These are phyloP conservation scores for Fragum sueziense DNA, from an alignment of 2,888 invertebrate genomes.

Conservation along the genomic window DNA sequence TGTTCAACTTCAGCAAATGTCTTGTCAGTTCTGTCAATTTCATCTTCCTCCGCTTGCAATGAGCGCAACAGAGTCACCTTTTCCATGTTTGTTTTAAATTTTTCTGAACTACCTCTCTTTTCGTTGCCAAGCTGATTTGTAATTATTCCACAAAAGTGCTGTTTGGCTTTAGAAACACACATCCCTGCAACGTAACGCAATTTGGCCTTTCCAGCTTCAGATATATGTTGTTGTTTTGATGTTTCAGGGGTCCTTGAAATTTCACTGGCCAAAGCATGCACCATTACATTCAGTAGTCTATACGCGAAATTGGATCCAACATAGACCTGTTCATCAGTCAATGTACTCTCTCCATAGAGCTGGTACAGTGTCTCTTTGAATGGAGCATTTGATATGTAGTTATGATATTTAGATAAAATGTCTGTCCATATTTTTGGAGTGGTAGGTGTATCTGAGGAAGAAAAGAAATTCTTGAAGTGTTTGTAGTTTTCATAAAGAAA, in stretches of 20 bases:
- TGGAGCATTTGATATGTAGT: background rate
- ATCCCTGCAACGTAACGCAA: constrained; percentile 38
- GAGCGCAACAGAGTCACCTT: constrained; percentile 3
- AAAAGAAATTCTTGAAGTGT: constrained; percentile 12
- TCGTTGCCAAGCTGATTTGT: background rate
- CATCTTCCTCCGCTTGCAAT: constrained; percentile 17
- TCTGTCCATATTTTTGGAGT: constrained; percentile 25
- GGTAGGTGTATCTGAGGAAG: constrained; percentile 11
- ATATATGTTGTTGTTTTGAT: constrained; percentile 6
- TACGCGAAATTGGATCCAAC: constrained; percentile 4
- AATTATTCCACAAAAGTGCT: constrained; percentile 20
- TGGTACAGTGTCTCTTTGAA: constrained; percentile 6
- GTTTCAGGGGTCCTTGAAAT: background rate
- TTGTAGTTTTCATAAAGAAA: constrained; percentile 12
- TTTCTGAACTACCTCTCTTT: constrained; percentile 8
- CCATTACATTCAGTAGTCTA: constrained; percentile 1
- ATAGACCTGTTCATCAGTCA: constrained; percentile 19
- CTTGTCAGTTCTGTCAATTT: constrained; percentile 10
- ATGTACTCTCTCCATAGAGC: constrained; percentile 4
- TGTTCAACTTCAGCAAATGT: constrained; percentile 37
- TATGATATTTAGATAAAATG: background rate
- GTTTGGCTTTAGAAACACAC: constrained; percentile 34
- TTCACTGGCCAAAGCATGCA: background rate
- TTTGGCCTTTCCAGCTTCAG: constrained; percentile 33
- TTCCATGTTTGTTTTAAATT: background rate